Base-by-base conservation (phyloP, 1,140 invertebrate species). In the Monochamus saltuarius region DNA sequence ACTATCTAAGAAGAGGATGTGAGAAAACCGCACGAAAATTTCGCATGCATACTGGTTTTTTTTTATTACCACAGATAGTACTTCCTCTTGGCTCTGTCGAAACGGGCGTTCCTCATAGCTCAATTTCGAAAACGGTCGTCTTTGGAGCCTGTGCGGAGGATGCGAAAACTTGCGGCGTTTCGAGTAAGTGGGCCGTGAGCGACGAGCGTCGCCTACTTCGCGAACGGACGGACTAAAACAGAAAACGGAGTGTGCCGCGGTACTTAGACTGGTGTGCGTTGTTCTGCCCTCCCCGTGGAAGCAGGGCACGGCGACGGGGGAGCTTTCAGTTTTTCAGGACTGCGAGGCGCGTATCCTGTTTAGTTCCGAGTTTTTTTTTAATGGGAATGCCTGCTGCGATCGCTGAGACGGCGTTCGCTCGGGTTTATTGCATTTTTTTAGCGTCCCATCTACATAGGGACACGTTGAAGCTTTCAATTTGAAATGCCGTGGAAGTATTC, bases 201-300 rank as follows among this genome's bases (percentile, higher is more conserved):
- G 17, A 47, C 45, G 29, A 29, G 29, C 45, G 45, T 47, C 45
- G 45, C 45, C 45, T 47, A 19, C 45, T 47, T 47, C 45, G 45
- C 45, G 45, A 29, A 47, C 45, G 45, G 45, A 47, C 45, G 45
- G 29, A 47, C 45, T 47, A 47, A 47, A 47, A 47, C 45, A 47
- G 45, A 47, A 19, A 47, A 29, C 22, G 22, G 14, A 47, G 45
- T 47, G 29, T 47, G 45, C 45, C 29, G 17, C 29, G 45, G 45
- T 47, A 17, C 29, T 17, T 22, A 16, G 11, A 29, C 45, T 22
- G 17, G 45, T 22, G 45, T 47, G 45, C 45, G 45, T 47, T 47
- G 29, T 47, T 47, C 14, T 22, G 45, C 10, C 29, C 17, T 47
- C 45, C 29, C 45, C 29, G 29, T 47, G 17, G 29, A 11, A 19